Base-by-base conservation (phyloP, 2,113 vertebrate genomes). In the Clupea harengus region DNA sequence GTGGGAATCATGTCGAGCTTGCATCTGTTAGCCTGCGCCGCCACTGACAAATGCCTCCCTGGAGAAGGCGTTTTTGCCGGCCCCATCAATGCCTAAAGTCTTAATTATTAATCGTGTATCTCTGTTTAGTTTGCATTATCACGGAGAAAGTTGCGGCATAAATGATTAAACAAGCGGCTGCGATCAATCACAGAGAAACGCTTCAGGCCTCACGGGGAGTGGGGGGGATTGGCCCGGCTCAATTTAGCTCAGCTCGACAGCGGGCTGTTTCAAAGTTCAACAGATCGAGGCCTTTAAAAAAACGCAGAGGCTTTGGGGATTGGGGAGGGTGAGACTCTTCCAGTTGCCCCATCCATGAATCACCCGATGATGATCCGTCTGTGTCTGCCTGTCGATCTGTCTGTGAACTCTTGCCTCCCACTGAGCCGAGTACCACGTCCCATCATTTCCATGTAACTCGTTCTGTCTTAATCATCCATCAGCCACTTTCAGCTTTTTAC, bases 91-190 rank as follows among this genome's bases (percentile, higher is more conserved):
- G 85, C 28, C 54, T 25, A 67, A 54, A 83, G 84, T 83, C 54
- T 86, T 83, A 86, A 89, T 88, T 87, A 91, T 87, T 89, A 88
- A 91, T 87, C 81, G 80, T 46, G 67, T 50, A 80, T 82, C 32
- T 87, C 87, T 86, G 83, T 89, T 88, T 86, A 85, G 82, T 86
- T 82, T 90, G 86, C 82, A 87, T 83, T 88, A 88, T 88, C 84
- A 87, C 45, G 49, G 54, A 82, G 60, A 82, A 28, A 39, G 28
- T 78, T 17, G 18, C 28, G 1, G 57, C 81, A 87, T 88, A 81
- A 89, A 88, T 84, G 83, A 88, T 88, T 88, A 85, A 89, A 78
- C 67, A 39, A 60, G 45, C 47, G 45, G 45, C 44, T 20, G 47
- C 50, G 75, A 89, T 89, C 88, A 86, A 87, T 91, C 85, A 72